Base-by-base conservation (phyloP, 2,797 vertebrate species). In the Rhincodon typus region DNA sequence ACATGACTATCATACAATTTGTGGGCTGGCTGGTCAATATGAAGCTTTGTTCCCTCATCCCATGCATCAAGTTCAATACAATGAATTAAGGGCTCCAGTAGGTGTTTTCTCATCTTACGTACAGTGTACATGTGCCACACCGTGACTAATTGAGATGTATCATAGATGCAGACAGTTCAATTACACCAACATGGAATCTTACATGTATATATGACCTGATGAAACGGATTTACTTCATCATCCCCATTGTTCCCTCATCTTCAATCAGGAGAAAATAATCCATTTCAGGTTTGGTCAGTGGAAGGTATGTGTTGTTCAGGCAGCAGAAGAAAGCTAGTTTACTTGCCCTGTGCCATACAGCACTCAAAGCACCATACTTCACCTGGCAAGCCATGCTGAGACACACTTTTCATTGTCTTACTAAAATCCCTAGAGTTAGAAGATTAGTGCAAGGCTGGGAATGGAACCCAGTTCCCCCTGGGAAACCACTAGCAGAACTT, bases 11-110 rank as follows among this genome's bases (percentile, higher is more conserved):
- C 50, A 95, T 69, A 21, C 70, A 95, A 77, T 94, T 94, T 94
- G 57, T 25, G 25, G 4, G 5, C 77, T 95, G 94, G 94, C 77
- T 95, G 70, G 94, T 95, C 94, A 57, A 95, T 77, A 74, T 77
- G 94, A 77, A 95, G 72, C 70, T 74, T 74, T 77, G 72, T 53
- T 69, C 27, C 46, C 42, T 46, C 12, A 70, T 46, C 23, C n/a
- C 6, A n/a, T n/a, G n/a, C 66, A 57, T 95, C 77, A 94, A 53
- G 17, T 57, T 17, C 46, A 95, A 95, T n/a, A 46, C 30, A 74
- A 77, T 95, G 94, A 17, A 57, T 21, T 74, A 27, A 42, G 46
- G 6, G 5, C 30, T 95, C 30, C 70, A 77, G 30, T 42, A 46
- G 46, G 67, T 95, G 94, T 19, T 95, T 77, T 19, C 25, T 95